Percentiles rank a stretch among this genome's conserved stretches.
Evolutionary conservation across 2,797 vertebrate species (phyloP).

Genomic region (Acanthis flammea): DNA sequence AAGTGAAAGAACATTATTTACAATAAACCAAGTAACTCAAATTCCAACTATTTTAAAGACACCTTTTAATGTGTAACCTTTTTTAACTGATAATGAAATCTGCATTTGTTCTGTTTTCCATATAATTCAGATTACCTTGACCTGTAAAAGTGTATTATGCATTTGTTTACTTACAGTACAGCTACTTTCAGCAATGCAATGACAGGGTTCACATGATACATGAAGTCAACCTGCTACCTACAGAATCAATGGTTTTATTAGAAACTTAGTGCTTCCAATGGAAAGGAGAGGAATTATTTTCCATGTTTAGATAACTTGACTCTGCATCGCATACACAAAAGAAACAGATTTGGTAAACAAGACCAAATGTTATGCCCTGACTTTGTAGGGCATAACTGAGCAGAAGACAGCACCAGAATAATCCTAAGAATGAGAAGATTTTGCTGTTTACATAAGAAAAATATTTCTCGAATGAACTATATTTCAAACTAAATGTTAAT

Average conservation of each 20-base stretch:
- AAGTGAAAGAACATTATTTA: background rate
- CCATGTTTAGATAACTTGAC: background rate
- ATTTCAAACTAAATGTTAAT: background rate
- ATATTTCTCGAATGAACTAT: background rate
- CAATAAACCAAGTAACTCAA: background rate
- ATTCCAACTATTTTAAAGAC: background rate
- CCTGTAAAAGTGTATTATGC: background rate
- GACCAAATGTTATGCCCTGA: background rate
- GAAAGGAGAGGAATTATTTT: background rate
- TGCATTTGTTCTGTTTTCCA: background rate
- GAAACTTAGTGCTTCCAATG: background rate
- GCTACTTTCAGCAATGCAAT: background rate
- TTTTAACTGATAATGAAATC: background rate
- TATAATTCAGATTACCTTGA: background rate
- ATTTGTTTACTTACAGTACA: background rate
- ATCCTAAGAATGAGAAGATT: background rate
- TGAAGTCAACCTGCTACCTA: background rate
- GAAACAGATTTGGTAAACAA: background rate
- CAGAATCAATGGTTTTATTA: background rate
- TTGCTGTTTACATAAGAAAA: background rate
- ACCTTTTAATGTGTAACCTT: background rate
- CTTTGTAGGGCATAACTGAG: background rate
- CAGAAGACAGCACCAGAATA: background rate
- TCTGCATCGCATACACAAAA: background rate
- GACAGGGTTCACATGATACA: background rate